Base-by-base conservation (phyloP, 2,888 invertebrate genomes). In the Tigriopus californicus region DNA sequence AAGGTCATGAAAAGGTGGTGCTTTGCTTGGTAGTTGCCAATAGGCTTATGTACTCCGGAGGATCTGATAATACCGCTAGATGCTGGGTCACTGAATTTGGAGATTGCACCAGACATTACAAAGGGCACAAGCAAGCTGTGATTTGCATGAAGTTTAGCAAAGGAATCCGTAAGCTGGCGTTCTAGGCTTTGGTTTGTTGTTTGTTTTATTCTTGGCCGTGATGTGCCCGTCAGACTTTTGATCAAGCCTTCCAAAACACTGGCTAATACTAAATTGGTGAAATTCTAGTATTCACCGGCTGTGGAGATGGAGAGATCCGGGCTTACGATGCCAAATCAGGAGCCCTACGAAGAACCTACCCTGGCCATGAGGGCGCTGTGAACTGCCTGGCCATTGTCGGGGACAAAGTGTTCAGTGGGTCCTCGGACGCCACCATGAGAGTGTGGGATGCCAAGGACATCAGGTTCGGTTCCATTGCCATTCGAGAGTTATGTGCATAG, bases 71-170 rank as follows among this genome's bases (percentile, higher is more conserved):
- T 61, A 73, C 73, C 1, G 74, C 70, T 2, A 63, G 73, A 55
- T 70, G 73, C n/a, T 75, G 75, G 74, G 73, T 75, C 11, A 68
- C 71, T 25, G 75, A 75, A 63, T 74, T 74, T 64, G 75, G 74
- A 1, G 74, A 75, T 65, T 72, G 71, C 61, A 74, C 74, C 1
- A 64, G 74, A 48, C 65, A 70, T 0, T 75, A 71, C 66, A 68
- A 68, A 59, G 73, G 74, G 1, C 74, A 74, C 64, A 68, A 69
- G 55, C 72, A 73, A 64, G 72, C 73, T 3, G 73, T 75, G 58
- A 70, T 71, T 56, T 70, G 70, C 41, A 66, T 75, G 54, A 70
- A 70, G 55, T 70, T 71, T 62, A 66, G 68, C 62, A 70, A 73
- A n/a, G 74, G 74, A 24, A 65, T 73, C 60, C 65, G 75, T 75